A percentile compares a stretch with the other conserved stretches of the same genome.
Conservation (phyloP, 2,113 vertebrate species). For the Caranx melampygus region DNA sequence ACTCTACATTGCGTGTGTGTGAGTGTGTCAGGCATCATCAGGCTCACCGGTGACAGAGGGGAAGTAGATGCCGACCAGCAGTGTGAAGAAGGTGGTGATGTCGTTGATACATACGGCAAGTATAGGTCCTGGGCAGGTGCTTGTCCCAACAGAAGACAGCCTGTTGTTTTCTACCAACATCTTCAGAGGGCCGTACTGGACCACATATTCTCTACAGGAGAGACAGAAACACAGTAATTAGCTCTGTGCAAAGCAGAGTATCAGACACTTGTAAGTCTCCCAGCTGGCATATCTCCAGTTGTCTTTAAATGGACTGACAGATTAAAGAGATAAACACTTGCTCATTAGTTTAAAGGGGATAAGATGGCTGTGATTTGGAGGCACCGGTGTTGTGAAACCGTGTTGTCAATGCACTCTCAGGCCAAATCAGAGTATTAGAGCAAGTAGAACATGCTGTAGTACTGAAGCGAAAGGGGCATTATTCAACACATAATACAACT, state of each 20-base stretch:
- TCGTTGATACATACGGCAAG: conserved; percentile 91
- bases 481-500: too few species aligned
- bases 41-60: conserved; percentile 94
- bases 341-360: neutral
- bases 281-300: neutral
- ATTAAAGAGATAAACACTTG: neutral
- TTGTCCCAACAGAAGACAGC: conserved; percentile 71
- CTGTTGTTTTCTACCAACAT: conserved; percentile 86
- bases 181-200: conserved; percentile 86
- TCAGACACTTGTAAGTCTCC: too few species aligned
- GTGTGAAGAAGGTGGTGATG: conserved; percentile 93
- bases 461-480: too few species aligned
- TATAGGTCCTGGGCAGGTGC: conserved; percentile 69
- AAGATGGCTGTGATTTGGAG: neutral
- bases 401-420: neutral
- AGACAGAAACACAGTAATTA: conserved; percentile 3
- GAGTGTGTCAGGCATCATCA: neutral
- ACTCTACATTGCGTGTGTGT: neutral
- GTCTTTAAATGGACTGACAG: neutral
- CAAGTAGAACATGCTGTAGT: neutral
- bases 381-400: neutral
- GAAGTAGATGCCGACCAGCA: conserved; percentile 97
- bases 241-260: neutral
- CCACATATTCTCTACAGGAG: conserved; percentile 92
- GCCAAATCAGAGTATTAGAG: neutral